A percentile compares a stretch with the other conserved stretches of the same genome.
Conservation (phyloP, 2,113 vertebrate genomes). For the Carassius auratus region DNA sequence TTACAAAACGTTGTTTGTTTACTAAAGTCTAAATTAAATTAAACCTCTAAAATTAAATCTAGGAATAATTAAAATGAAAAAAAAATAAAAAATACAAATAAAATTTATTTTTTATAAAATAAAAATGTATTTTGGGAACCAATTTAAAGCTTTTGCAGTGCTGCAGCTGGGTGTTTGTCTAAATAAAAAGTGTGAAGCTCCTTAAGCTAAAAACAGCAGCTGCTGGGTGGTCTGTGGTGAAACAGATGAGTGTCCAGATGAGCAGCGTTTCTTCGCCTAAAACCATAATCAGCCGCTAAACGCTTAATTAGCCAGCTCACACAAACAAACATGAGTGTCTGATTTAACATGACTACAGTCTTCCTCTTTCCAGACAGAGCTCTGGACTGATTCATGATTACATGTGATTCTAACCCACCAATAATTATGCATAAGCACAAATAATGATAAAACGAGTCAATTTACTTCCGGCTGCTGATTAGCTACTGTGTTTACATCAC, state of each 20-base stretch:
- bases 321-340: constrained; percentile 3
- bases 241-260: constrained; percentile 25
- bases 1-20: too few relatives aligned
- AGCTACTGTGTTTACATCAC: not conserved
- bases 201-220: not conserved
- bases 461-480: not conserved
- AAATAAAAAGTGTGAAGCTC: not conserved
- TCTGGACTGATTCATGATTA: not conserved
- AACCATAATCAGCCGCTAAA: constrained; percentile 28
- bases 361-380: not conserved
- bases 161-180: too few relatives aligned
- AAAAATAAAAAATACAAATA: too few relatives aligned
- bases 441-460: not conserved
- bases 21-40: too few relatives aligned
- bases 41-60: too few relatives aligned
- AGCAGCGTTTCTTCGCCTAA: not conserved
- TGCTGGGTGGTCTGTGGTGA: constrained; percentile 2
- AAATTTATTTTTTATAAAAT: not conserved
- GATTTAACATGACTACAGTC: not conserved
- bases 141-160: too few relatives aligned
- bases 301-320: constrained; percentile 45
- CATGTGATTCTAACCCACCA: not conserved
- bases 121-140: too few relatives aligned
- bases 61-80: too few relatives aligned
- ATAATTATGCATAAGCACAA: not conserved